Evolutionary conservation across 2,797 vertebrate species (phyloP).

Genomic region (Xyrichtys novacula): DNA sequence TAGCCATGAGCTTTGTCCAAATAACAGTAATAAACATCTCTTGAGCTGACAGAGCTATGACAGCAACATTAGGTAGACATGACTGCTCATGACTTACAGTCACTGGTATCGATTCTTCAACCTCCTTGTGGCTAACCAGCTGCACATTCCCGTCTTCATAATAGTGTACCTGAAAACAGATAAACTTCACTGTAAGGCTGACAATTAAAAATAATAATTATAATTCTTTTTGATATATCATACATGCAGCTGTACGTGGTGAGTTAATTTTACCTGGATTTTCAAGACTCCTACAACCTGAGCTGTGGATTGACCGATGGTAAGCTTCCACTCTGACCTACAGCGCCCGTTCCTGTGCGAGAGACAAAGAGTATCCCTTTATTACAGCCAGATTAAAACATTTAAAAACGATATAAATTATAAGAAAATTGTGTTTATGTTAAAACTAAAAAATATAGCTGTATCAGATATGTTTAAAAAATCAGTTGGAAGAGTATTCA

Average conservation of each 20-base stretch:
- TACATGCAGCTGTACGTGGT: background rate
- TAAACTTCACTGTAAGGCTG: background rate
- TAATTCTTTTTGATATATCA: background rate
- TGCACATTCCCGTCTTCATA: constrained; percentile 99
- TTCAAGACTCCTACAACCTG: constrained; percentile 98
- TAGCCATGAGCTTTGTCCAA: background rate
- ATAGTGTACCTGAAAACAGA: constrained; percentile 92
- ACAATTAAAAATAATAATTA: background rate
- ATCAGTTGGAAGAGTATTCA: too few relatives aligned
- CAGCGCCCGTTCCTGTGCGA: constrained; percentile 96
- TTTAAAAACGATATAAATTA: background rate
- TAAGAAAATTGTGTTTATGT: too few relatives aligned
- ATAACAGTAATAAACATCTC: background rate
- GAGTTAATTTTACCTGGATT: constrained; percentile 90
- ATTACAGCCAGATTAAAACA: constrained; percentile 3
- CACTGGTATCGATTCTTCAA: constrained; percentile 94
- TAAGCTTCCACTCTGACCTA: constrained; percentile 99
- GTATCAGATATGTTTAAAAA: background rate
- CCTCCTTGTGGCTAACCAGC: constrained; percentile 99
- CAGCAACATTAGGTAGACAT: background rate
- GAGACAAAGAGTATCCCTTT: constrained; percentile 3
- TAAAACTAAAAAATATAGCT: background rate
- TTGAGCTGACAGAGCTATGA: background rate
- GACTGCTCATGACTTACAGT: constrained; percentile 87
- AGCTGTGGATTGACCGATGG: constrained; percentile 93